Conservation (phyloP, 2,797 vertebrate species). For the Eospalax fontanierii region DNA sequence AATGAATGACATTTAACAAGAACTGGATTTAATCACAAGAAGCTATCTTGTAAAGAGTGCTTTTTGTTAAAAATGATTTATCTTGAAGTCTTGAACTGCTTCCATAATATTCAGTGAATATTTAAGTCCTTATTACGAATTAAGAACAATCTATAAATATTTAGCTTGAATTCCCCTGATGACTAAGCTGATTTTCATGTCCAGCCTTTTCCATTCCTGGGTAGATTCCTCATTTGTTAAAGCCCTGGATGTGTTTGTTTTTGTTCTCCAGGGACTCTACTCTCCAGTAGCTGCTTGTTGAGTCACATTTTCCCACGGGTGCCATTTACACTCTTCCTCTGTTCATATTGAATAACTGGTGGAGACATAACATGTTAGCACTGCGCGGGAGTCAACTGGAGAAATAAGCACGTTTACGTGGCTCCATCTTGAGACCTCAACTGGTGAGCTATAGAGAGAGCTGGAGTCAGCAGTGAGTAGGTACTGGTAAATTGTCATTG, state of each 20-base stretch:
- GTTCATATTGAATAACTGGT: background rate
- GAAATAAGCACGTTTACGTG: background rate
- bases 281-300: conserved; percentile 5
- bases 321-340: conserved; percentile 47
- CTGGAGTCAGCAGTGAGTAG: background rate
- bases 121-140: background rate
- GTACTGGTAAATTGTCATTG: background rate
- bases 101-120: conserved; percentile 26
- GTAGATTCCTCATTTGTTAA: conserved; percentile 31
- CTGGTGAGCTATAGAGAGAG: background rate
- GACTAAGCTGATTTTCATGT: conserved; percentile 34
- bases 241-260: background rate
- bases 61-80: background rate
- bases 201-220: background rate
- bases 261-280: background rate
- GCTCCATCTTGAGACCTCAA: background rate
- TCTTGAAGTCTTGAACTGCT: conserved; percentile 7
- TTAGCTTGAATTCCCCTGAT: conserved; percentile 11
- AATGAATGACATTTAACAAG: background rate
- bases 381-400: background rate
- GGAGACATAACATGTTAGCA: background rate
- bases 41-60: background rate
- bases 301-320: conserved; percentile 53
- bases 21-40: background rate
- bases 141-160: conserved; percentile 34